Base-by-base conservation (phyloP, 2,797 vertebrate species). In the Australoheros facetus region DNA sequence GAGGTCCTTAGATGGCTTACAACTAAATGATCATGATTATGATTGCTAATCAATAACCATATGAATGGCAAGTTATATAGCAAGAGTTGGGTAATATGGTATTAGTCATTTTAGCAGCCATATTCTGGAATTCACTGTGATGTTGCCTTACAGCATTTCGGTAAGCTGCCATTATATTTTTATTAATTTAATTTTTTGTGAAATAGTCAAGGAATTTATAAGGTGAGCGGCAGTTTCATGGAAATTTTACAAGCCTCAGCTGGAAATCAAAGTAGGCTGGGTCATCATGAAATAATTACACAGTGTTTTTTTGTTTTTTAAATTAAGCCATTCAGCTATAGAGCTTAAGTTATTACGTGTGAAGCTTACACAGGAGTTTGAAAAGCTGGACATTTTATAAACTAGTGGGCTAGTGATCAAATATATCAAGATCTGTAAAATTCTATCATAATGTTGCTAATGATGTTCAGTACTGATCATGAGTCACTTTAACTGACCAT, bases 41-140 rank as follows among this genome's bases (percentile, higher is more conserved):
- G 73, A 89, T 76, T 78, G 81, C 79, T 89, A 73, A 92, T 93
- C 81, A 89, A 91, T 93, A 90, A 90, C 79, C 60, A 48, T 14
- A 56, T 55, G 71, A 80, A 53, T 85, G 60, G 30, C 21, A 13
- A n/a, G 80, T 56, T 42, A 74, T 45, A 55, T 8, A 32, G 32
- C 19, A 53, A 57, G 66, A 5, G 17, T 23, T 69, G 12, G 62
- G 53, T 51, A 3, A 58, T 64, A 19, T 71, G 19, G 37, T 26
- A 16, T 66, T 60, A 30, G 64, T 69, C 5, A 48, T 59, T 48
- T n/a, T 28, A 80, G 32, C 62, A 34, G 30, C 58, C 55, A 21
- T 9, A 5, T 39, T 75, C 42, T 58, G 69, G 59, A 70, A 83
- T 70, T 71, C n/a, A 56, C 10, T 19, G 17, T 62, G 32, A 48